These are phyloP conservation scores for Odontesthes bonariensis DNA, from an alignment of 2,113 vertebrate species.

Conservation along the genomic window DNA sequence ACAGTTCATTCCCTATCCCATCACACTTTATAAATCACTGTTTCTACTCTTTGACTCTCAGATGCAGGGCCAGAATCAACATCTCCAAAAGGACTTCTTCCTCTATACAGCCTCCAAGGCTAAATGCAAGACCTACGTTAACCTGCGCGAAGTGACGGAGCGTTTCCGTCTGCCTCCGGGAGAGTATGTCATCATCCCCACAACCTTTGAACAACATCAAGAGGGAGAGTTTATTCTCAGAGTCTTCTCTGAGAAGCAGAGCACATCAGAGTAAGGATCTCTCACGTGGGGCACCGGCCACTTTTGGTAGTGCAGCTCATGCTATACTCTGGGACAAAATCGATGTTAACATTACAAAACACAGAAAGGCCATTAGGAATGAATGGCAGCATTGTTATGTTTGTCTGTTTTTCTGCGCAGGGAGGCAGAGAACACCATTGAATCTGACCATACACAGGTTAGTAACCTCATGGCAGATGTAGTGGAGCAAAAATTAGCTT, in stretches of 20 bases:
- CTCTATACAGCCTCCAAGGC: conserved; percentile 94
- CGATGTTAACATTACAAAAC: background rate
- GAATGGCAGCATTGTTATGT: background rate
- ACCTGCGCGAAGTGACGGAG: conserved; percentile 93
- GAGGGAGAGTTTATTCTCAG: conserved; percentile 97
- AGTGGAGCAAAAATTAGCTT: background rate
- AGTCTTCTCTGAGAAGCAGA: conserved; percentile 97
- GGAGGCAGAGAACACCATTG: conserved; percentile 87
- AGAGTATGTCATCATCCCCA: conserved; percentile 93
- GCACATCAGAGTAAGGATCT: conserved; percentile 92
- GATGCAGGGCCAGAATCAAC: conserved; percentile 91
- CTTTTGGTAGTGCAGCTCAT: background rate
- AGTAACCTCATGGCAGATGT: conserved; percentile 59
- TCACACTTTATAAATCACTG: background rate
- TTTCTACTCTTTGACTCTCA: conserved; percentile 53
- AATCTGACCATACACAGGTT: conserved; percentile 85
- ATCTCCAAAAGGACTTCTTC: conserved; percentile 96
- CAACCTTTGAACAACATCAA: conserved; percentile 92
- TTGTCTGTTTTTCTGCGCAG: conserved; percentile 74
- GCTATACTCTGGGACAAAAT: conserved; percentile 9
- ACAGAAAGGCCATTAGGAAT: background rate
- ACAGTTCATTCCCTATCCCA: background rate
- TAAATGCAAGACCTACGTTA: conserved; percentile 93
- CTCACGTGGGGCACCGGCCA: no score
- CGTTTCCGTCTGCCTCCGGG: conserved; percentile 93